These are phyloP conservation scores for Himalopsyche tibetana DNA, from an alignment of 2,888 invertebrate species.

Conservation along the genomic window DNA sequence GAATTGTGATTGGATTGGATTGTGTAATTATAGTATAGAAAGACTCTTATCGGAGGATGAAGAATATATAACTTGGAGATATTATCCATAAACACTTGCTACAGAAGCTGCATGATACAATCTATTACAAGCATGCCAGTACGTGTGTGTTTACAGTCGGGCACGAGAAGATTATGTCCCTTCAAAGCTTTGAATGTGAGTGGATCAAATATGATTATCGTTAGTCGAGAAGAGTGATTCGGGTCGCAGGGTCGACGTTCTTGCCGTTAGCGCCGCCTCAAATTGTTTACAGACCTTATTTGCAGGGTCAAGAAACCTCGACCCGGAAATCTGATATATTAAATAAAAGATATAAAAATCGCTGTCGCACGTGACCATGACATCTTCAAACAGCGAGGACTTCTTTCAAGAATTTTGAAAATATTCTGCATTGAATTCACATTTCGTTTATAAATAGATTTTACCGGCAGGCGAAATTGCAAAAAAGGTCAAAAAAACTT, in stretches of 20 bases:
- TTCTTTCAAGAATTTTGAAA: no score
- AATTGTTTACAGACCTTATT: conserved; percentile 49
- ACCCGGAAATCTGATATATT: conserved; percentile 36
- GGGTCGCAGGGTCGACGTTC: conserved; percentile 49
- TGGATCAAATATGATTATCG: conserved; percentile 63
- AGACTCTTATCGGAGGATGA: no score
- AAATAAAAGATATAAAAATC: conserved; percentile 32
- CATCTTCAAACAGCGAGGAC: no score
- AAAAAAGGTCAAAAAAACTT: no score
- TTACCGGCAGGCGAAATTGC: no score
- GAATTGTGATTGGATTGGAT: no score
- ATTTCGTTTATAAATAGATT: no score
- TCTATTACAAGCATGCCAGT: not conserved
- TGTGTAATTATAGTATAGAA: no score
- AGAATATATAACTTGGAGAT: no score
- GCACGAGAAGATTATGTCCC: conserved; percentile 42
- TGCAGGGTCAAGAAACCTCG: conserved; percentile 48
- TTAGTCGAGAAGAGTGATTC: conserved; percentile 60
- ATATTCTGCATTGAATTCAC: no score
- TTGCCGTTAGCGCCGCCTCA: conserved; percentile 47
- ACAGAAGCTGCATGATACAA: not conserved
- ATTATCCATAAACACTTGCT: no score
- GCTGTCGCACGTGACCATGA: not conserved
- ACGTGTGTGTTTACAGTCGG: not conserved
- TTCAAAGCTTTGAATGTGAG: conserved; percentile 52